Percentiles rank a stretch among this genome's conserved stretches.
These are phyloP conservation scores for Chloroceryle amazona DNA, from an alignment of 2,797 vertebrate genomes.

Conservation along the genomic window DNA sequence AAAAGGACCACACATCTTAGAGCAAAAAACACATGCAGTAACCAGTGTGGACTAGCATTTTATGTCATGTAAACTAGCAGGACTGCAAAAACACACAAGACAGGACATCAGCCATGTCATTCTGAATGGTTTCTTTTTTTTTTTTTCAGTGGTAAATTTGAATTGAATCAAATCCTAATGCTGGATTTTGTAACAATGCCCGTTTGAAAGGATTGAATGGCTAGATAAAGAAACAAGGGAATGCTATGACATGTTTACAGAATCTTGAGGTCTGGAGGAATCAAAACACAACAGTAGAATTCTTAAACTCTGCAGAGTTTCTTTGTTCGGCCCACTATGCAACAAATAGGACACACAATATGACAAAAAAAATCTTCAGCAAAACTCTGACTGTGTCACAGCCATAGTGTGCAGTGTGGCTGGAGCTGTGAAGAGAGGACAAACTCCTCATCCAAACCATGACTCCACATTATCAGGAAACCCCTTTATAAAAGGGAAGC, in stretches of 20 bases:
- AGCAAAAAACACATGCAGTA: not conserved
- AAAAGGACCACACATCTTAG: not conserved
- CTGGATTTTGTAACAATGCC: not conserved
- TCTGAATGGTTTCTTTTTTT: not conserved
- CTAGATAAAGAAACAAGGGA: not conserved
- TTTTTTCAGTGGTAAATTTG: not conserved
- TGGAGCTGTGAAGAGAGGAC: accelerated
- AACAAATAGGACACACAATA: not conserved
- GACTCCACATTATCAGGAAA: not conserved
- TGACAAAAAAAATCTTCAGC: not conserved
- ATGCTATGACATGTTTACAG: not conserved
- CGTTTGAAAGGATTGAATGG: not conserved
- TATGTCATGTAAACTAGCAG: not conserved
- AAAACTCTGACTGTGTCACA: not conserved
- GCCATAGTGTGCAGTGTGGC: not conserved
- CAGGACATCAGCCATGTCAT: not conserved
- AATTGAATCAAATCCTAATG: not conserved
- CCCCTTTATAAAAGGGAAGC: not conserved
- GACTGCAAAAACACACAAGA: not conserved
- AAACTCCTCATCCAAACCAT: not conserved
- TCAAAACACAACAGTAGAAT: not conserved
- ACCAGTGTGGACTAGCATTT: not conserved
- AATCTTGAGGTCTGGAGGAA: not conserved
- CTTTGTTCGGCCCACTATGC: not conserved
- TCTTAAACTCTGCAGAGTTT: not conserved